A percentile compares a stretch with the other conserved stretches of the same genome.
phyloP scores from a whole-genome alignment of 2,113 vertebrate genomes.

The Beaufortia kweichowensis region DNA sequence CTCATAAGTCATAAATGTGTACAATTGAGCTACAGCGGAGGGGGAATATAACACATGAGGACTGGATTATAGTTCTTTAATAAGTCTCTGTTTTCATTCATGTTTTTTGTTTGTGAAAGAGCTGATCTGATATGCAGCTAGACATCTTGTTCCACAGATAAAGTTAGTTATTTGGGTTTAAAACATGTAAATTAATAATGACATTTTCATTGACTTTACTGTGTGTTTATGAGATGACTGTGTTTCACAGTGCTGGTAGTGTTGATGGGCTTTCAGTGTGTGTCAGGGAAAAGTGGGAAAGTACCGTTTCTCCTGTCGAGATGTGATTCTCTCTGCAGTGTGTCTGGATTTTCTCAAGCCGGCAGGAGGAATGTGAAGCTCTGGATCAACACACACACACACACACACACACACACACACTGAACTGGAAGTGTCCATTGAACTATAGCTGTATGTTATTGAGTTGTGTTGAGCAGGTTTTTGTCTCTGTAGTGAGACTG shows the following conservation, averaged over 20 bases:
- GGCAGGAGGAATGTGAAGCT: conserved; percentile 24
- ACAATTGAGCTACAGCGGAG: too few relatives aligned
- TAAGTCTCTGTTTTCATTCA: too few relatives aligned
- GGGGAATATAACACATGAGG: too few relatives aligned
- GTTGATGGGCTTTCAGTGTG: background rate
- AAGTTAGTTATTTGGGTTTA: too few relatives aligned
- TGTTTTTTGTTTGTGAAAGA: too few relatives aligned
- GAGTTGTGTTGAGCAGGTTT: conserved; percentile 10
- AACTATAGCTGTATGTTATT: background rate
- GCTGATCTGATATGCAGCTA: too few relatives aligned
- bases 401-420: conserved; percentile 20
- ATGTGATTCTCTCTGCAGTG: conserved; percentile 13
- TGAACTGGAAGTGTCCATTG: conserved; percentile 22
- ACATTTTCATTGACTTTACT: conserved; percentile 4
- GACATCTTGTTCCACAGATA: too few relatives aligned
- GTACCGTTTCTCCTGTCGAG: conserved; percentile 3
- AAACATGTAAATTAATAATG: background rate
- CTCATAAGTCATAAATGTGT: too few relatives aligned
- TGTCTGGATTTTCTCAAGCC: conserved; percentile 31
- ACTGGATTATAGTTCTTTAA: too few relatives aligned
- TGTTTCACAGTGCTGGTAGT: conserved; percentile 18
- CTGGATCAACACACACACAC: background rate
- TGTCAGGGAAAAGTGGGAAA: conserved; percentile 26
- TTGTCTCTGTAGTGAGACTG: too few relatives aligned
- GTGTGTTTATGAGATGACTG: conserved; percentile 2